Evolutionary conservation across 2,797 vertebrate genomes (phyloP), one percentile per base, ranked within the genome.

Genomic region (Anableps anableps): DNA sequence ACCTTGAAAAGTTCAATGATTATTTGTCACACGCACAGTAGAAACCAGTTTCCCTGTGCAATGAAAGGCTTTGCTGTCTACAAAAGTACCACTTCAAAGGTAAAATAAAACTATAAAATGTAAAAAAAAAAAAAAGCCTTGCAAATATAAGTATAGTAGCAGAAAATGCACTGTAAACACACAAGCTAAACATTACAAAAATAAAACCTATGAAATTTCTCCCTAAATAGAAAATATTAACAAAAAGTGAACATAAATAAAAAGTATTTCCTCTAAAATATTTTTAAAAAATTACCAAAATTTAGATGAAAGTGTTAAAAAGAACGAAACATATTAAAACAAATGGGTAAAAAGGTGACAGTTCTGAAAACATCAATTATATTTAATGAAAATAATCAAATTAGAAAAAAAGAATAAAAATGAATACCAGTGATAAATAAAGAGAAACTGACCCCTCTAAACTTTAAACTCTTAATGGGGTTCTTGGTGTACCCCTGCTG

Each of bases 401-500:
- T 4, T 14, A 14, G 0, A 26, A 23, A 23, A 10, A 66, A 31
- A 17, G 23, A 55, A 55, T n/a, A 60, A 70, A 70, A 11, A 51
- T 13, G 7, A 36, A 36, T 11, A 6, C 10, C 50, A 55, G 26
- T 36, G 26, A 8, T 9, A 1, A 70, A 66, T 23, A 62, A 26
- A 36, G 29, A 9, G 26, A 4, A 45, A 78, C 93, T 78, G 41
- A 95, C 95, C 91, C 72, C 0, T 75, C 34, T 81, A 2, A 85
- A 77, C 26, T 0, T 77, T 62, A 6, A 1, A 50, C 23, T 74
- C 26, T 9, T 74, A 13, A 76, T n/a, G 0, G 88, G 88, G 5
- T 89, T 91, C 41, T 77, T 74, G 60, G 95, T 96, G 90, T 96
- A 99, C 0, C 97, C 97, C 85, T 97, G 97, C 14, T 86, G 88